A percentile compares a stretch with the other conserved stretches of the same genome.
phyloP scores from a whole-genome alignment of 2,888 invertebrate species.

The Rhabditoides inermis region DNA sequence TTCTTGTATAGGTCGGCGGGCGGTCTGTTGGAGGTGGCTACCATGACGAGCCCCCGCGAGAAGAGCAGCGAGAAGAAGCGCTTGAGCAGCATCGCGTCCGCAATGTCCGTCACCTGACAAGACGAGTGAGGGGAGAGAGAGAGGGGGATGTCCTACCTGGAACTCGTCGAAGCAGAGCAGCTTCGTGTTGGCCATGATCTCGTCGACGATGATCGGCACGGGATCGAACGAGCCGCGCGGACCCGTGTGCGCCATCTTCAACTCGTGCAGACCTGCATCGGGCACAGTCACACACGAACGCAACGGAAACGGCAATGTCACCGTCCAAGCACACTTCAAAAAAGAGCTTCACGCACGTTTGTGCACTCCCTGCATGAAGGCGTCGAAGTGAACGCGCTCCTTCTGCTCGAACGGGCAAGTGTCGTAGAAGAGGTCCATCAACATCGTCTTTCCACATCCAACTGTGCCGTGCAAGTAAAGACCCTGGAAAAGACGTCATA shows the following conservation, averaged over 20 bases:
- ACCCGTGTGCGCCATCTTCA: slow-evolving; percentile 62
- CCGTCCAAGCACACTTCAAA: slow-evolving; percentile 1
- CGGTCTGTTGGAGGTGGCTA: slow-evolving; percentile 89
- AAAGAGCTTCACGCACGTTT: slow-evolving; percentile 57
- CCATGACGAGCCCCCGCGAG: slow-evolving; percentile 76
- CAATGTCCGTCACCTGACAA: slow-evolving; percentile 96
- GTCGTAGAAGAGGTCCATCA: slow-evolving; percentile 94
- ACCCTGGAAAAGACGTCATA: no score
- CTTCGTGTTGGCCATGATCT: slow-evolving; percentile 66
- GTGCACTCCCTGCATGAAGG: slow-evolving; percentile 94
- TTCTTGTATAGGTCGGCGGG: slow-evolving; percentile 87
- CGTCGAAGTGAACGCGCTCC: slow-evolving; percentile 82
- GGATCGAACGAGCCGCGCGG: slow-evolving; percentile 64
- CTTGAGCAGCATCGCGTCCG: slow-evolving; percentile 97
- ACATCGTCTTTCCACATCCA: slow-evolving; percentile 87
- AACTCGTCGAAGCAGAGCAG: slow-evolving; percentile 50
- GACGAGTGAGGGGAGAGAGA: neutral
- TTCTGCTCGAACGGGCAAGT: slow-evolving; percentile 61
- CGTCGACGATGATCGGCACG: slow-evolving; percentile 81
- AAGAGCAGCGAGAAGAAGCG: slow-evolving; percentile 83
- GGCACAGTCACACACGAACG: slow-evolving; percentile 7
- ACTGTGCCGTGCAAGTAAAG: slow-evolving; percentile 77
- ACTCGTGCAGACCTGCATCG: slow-evolving; percentile 68
- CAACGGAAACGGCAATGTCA: slow-evolving; percentile 1
- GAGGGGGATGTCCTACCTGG: slow-evolving; percentile 59